These are phyloP conservation scores for Physella acuta DNA, from an alignment of 1,140 invertebrate genomes.

Conservation along the genomic window DNA sequence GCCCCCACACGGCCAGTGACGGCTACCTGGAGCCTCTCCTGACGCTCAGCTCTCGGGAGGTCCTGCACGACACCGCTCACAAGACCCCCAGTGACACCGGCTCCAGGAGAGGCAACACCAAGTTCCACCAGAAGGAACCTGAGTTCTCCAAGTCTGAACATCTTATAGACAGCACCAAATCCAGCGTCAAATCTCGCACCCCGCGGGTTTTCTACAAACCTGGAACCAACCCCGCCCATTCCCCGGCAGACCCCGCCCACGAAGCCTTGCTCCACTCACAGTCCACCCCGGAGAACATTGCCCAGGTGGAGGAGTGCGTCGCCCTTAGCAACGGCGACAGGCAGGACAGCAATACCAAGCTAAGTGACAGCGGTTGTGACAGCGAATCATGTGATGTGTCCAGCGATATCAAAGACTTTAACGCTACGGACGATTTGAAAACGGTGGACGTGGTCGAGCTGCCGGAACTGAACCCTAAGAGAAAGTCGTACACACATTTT, in stretches of 20 bases:
- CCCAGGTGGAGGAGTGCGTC: too few relatives aligned
- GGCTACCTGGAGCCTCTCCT: conserved; percentile 6
- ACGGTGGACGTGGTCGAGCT: not conserved
- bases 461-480: conserved; percentile 12
- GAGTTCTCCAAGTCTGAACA: not conserved
- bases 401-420: too few relatives aligned
- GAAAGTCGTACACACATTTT: conserved; percentile 5
- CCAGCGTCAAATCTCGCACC: not conserved
- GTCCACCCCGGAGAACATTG: too few relatives aligned
- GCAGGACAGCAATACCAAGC: conserved; percentile 23
- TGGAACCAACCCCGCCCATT: not conserved
- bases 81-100: not conserved
- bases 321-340: conserved; percentile 19
- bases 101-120: not conserved
- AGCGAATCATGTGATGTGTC: too few relatives aligned
- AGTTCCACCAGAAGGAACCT: too few relatives aligned
- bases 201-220: conserved; percentile 13
- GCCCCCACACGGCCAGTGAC: not conserved
- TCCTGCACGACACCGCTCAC: not conserved
- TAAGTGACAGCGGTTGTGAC: conserved; percentile 19
- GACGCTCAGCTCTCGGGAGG: not conserved
- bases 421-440: not conserved
- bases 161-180: not conserved
- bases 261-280: not conserved
- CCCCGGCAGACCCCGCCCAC: not conserved